Conservation (phyloP, 2,797 vertebrate species). For the Eulemur rubriventer region DNA sequence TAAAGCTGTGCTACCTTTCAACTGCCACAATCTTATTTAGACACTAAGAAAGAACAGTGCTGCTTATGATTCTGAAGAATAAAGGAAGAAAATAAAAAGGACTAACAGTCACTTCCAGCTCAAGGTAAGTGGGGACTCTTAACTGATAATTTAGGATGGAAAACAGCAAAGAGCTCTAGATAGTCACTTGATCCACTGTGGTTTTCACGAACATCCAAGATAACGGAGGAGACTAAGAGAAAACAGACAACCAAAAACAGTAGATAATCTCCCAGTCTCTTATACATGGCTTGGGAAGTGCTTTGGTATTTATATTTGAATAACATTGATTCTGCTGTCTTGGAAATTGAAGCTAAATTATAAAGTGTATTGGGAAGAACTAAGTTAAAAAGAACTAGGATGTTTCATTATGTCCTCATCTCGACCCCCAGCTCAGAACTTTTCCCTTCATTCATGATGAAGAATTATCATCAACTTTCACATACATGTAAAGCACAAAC, state of each 20-base stretch:
- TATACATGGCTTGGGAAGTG: neutral
- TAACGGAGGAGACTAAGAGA: neutral
- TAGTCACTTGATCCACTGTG: neutral
- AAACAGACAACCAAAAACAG: neutral
- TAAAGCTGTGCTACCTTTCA: neutral
- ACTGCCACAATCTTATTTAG: neutral
- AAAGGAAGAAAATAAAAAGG: neutral
- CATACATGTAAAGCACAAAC: neutral
- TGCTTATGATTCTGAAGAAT: neutral
- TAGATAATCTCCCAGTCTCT: neutral
- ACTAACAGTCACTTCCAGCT: neutral
- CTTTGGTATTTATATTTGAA: neutral
- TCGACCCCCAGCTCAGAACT: neutral
- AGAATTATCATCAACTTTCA: neutral
- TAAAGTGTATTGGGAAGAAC: neutral
- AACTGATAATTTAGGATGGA: neutral
- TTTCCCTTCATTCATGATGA: neutral
- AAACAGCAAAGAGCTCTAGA: neutral
- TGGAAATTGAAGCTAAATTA: neutral
- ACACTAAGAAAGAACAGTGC: neutral
- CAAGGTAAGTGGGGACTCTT: neutral
- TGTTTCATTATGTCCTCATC: neutral
- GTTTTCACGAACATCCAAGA: neutral
- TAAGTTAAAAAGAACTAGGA: neutral
- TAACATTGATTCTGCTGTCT: neutral